Base-by-base conservation (phyloP, 2,113 vertebrate genomes). In the Hippocampus zosterae region DNA sequence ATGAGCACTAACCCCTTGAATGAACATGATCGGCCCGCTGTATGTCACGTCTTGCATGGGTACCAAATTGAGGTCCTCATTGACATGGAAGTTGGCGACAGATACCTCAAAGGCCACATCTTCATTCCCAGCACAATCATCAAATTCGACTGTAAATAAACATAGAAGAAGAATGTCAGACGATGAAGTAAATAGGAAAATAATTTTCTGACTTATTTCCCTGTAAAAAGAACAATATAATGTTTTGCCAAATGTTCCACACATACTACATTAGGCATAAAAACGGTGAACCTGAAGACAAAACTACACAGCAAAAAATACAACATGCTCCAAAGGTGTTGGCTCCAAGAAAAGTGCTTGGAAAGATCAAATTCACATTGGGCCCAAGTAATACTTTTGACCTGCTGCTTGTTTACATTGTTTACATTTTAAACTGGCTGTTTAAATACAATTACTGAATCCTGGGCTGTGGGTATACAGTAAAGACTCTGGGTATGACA, bases 41-140 rank as follows among this genome's bases (percentile, higher is more conserved):
- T 87, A 85, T 3, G 76, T 83, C 13, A 95, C 33, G 1, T 95
- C 95, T 75, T 77, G 91, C 78, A 85, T 73, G 0, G 93, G 92
- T 23, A 95, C 89, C 87, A 98, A 84, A 65, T 89, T 89, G 57
- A 94, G 91, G 0, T 95, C 85, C 0, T 37, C 69, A 27, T 96
- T 94, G 87, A 99, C 94, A 27, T 72, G 84, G 77, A 99, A 96
- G 85, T 90, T 87, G 3, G 95, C 94, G 72, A 94, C 94, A 2
- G 96, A 96, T 80, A 97, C 94, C 67, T 94, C 90, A 21, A 96
- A 98, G 63, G 80, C 91, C 77, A 95, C 86, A 5, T 89, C 89
- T 65, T 92, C 78, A 44, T 98, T 98, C 18, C 94, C 95, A n/a
- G 91, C 87, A 79, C 96, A 98, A 90, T 98, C 96, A 27, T 93